Evolutionary conservation across 2,888 invertebrate species (phyloP).

Genomic region (Lithophane leautieri): DNA sequence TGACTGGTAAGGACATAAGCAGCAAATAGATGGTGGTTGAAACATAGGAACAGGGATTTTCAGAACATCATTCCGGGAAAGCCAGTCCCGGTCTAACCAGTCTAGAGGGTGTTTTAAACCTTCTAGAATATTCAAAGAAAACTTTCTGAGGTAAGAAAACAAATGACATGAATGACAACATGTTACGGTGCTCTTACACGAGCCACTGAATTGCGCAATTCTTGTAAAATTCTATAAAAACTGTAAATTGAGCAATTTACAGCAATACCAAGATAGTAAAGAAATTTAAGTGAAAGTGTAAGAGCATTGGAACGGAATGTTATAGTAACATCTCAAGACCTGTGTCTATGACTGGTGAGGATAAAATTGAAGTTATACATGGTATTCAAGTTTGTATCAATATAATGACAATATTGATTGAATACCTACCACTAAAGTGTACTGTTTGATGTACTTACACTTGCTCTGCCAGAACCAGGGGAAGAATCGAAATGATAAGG

Average conservation of each 20-base stretch:
- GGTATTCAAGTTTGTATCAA: not conserved
- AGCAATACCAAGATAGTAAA: too few species aligned
- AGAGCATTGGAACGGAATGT: not conserved
- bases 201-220: too few species aligned
- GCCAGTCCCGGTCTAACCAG: not conserved
- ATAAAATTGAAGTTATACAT: not conserved
- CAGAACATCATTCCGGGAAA: not conserved
- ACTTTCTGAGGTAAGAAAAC: not conserved
- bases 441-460: not conserved
- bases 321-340: not conserved
- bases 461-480: not conserved
- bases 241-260: too few species aligned
- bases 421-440: too few species aligned
- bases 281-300: too few species aligned
- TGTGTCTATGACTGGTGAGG: not conserved
- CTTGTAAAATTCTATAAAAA: too few species aligned
- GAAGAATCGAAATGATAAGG: not conserved
- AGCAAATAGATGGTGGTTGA: conserved; percentile 8
- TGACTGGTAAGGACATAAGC: conserved; percentile 88
- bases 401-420: not conserved
- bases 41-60: not conserved
- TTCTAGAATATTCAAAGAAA: not conserved
- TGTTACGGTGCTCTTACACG: too few species aligned
- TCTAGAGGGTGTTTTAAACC: not conserved
- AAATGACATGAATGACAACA: not conserved